These are phyloP conservation scores for Rugalucina vietnamica DNA, from an alignment of 2,888 invertebrate species.

Conservation along the genomic window DNA sequence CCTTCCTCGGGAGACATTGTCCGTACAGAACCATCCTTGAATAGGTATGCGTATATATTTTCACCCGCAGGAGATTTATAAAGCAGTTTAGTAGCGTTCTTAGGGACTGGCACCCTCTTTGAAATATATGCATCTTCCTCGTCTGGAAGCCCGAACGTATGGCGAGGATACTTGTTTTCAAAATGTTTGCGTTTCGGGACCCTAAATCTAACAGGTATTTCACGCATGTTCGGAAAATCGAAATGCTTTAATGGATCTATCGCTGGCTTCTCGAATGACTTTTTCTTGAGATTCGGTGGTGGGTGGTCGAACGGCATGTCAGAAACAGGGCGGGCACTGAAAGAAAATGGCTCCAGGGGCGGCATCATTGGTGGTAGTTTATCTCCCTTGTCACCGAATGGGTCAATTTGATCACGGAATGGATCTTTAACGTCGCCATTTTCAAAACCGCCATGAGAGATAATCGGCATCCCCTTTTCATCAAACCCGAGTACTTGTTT, in stretches of 20 bases:
- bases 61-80: constrained; percentile 1
- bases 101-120: constrained; percentile 46
- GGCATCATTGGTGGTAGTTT: background rate
- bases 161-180: constrained; percentile 49
- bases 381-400: background rate
- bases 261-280: constrained; percentile 29
- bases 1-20: background rate
- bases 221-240: constrained; percentile 44
- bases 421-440: constrained; percentile 21
- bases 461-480: constrained; percentile 49
- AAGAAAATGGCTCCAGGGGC: constrained; percentile 36
- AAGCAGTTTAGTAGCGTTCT: background rate
- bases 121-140: constrained; percentile 19
- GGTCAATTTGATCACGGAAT: background rate
- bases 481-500: constrained; percentile 59
- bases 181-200: constrained; percentile 52
- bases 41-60: background rate
- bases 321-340: constrained; percentile 34
- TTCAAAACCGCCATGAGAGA: constrained; percentile 31
- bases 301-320: constrained; percentile 43
- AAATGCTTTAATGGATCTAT: constrained; percentile 27
- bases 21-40: background rate
- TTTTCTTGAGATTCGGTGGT: background rate
- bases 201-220: constrained; percentile 36
- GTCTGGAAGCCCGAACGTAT: constrained; percentile 46